Evolutionary conservation across 2,113 vertebrate species (phyloP), one percentile per base, ranked within the genome.

Genomic region (Esox niger): DNA sequence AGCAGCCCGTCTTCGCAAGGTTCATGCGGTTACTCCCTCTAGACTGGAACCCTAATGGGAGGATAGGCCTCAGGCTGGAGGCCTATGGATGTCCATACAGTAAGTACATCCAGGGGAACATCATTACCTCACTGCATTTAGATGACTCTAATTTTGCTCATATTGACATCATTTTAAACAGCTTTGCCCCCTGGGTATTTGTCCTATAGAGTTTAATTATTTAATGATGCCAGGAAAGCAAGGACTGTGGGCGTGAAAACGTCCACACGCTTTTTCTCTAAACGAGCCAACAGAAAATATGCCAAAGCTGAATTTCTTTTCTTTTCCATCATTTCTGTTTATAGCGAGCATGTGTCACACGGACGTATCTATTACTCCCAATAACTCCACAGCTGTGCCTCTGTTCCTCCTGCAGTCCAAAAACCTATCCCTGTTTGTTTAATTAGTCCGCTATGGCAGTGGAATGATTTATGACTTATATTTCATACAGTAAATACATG

Each of bases 41-140:
- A 52, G 88, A 92, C 56, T 95, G 94, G 94, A 95, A 94, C 82
- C 81, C 79, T 0, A 93, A 88, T 56, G 94, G 94, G 60, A 93
- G 94, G 71, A 92, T 95, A 56, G 94, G 94, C 49, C 90, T 95
- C 90, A 86, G 94, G 13, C 86, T 94, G 1, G 94, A 95, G 75
- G 86, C 86, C 2, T 95, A 95, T 2, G 94, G 94, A 47, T 95
- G 94, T 70, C 78, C 84, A 21, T 95, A 95, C 55, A 90, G 94
- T 95, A 88, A 92, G 94, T 91, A 68, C 20, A 54, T 1, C 64
- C 27, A 1, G 20, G 15, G 26, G 10, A 35, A 13, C 35, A 15
- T 38, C 11, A 1, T 11, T 38, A 13, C 35, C 10, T 38, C 15
- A 38, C 15, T 38, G 15, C 35, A 38, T 11, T 15, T 9, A 38